These are phyloP conservation scores for Pheosia gnoma DNA, from an alignment of 2,888 invertebrate species.

Conservation along the genomic window DNA sequence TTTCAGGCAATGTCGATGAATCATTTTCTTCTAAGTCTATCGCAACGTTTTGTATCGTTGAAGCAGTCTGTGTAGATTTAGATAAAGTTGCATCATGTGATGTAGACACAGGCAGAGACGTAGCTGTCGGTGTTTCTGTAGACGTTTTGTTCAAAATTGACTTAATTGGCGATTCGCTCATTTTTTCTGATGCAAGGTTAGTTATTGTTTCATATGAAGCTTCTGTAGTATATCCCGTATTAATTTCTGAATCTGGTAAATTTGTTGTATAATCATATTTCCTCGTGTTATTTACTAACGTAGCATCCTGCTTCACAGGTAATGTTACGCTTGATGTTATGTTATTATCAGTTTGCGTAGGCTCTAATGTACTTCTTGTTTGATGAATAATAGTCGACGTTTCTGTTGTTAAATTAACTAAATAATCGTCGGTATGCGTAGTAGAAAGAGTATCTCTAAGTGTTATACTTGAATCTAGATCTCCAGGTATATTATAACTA, in stretches of 20 bases:
- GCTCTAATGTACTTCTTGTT: background rate
- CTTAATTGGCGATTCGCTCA: background rate
- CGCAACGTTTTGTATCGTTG: background rate
- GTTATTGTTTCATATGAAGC: background rate
- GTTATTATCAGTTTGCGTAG: background rate
- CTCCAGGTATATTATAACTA: background rate
- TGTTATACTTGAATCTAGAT: background rate
- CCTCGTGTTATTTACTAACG: background rate
- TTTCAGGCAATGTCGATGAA: background rate
- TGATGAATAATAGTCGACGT: background rate
- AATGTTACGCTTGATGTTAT: constrained; percentile 4
- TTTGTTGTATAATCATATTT: background rate
- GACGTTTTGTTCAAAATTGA: background rate
- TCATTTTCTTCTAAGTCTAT: background rate
- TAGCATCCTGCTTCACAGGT: background rate
- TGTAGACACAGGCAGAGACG: background rate
- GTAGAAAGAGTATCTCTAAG: background rate
- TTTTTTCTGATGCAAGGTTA: background rate
- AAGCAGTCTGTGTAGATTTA: background rate
- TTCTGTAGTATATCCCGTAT: background rate
- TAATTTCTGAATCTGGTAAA: background rate
- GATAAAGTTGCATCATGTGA: background rate
- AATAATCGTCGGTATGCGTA: background rate
- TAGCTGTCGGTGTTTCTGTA: background rate
- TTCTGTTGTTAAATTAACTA: background rate